Evolutionary conservation across 2,888 invertebrate genomes (phyloP).

Genomic region (Caradrina kadenii): DNA sequence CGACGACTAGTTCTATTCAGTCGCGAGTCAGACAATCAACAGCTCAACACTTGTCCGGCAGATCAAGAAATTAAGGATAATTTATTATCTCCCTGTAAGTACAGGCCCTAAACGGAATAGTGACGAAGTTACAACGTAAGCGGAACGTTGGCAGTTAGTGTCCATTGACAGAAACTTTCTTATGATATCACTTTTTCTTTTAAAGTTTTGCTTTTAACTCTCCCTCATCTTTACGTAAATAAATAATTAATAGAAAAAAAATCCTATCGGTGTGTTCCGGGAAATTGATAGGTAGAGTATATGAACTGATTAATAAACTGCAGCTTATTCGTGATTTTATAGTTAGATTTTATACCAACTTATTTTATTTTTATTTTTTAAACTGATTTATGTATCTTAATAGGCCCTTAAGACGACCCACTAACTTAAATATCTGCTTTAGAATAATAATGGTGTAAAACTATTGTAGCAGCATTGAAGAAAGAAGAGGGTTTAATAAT

Average conservation of each 20-base stretch:
- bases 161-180: neutral
- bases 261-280: too few species aligned
- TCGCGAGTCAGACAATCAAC: slow-evolving; percentile 24
- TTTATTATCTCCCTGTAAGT: slow-evolving; percentile 36
- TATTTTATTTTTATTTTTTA: too few species aligned
- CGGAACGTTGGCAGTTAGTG: slow-evolving; percentile 8
- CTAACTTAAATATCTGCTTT: too few species aligned
- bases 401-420: too few species aligned
- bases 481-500: too few species aligned
- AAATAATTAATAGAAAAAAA: neutral
- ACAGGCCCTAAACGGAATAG: slow-evolving; percentile 10
- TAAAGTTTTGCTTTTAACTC: neutral
- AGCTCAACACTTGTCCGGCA: slow-evolving; percentile 14
- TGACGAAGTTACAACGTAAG: slow-evolving; percentile 24
- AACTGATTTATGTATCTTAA: neutral
- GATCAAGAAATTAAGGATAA: slow-evolving; percentile 31
- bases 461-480: neutral
- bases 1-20: slow-evolving; percentile 22
- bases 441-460: too few species aligned
- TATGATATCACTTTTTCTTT: neutral
- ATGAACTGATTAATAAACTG: neutral
- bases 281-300: too few species aligned
- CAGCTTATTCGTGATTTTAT: neutral
- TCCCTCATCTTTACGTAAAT: neutral
- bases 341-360: neutral